Evolutionary conservation across 2,888 invertebrate species (phyloP).

Genomic region (Dichetophora obliterata): DNA sequence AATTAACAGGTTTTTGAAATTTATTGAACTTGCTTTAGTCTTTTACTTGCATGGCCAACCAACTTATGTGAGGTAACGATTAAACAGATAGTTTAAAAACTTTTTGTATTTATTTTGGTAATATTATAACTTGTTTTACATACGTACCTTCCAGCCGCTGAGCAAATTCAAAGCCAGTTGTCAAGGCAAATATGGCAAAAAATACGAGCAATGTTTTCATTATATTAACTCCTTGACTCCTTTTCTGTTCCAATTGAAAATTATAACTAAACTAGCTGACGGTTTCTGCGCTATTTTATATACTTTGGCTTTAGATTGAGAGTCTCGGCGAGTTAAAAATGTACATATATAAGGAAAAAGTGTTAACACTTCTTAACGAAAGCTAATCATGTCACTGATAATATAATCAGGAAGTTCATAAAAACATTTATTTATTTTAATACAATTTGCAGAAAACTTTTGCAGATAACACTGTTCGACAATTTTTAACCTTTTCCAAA

Average conservation of each 20-base stretch:
- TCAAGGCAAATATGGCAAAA: conserved; percentile 47
- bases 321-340: neutral
- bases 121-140: neutral
- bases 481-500: no score
- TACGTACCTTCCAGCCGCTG: conserved; percentile 43
- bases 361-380: neutral
- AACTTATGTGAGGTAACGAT: no score
- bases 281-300: neutral
- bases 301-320: conserved; percentile 4
- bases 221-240: neutral
- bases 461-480: no score
- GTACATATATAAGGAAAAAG: neutral
- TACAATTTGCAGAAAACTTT: no score
- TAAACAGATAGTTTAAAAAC: no score
- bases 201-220: conserved; percentile 53
- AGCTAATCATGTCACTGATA: neutral
- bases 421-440: neutral
- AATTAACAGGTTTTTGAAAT: no score
- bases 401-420: neutral
- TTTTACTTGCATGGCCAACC: no score
- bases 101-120: no score
- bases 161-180: conserved; percentile 35
- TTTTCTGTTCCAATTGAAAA: neutral
- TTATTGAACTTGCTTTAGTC: no score
- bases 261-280: neutral